Evolutionary conservation across 2,113 vertebrate species (phyloP).

Genomic region (Motacilla alba): DNA sequence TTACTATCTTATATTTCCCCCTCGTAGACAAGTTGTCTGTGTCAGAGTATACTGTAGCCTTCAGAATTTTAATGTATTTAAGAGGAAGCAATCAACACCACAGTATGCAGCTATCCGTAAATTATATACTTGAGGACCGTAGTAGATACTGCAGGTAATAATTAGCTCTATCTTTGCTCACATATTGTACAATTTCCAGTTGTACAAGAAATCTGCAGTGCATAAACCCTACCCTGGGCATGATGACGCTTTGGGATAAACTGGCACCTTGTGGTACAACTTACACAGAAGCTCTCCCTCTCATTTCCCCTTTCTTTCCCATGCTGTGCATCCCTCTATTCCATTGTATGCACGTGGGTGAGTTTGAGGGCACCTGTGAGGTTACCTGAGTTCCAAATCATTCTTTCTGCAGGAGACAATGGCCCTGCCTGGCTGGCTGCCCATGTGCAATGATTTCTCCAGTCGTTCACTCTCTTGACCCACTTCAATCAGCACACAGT

Average conservation of each 20-base stretch:
- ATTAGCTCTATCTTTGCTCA: slow-evolving; percentile 9
- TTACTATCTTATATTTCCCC: not conserved
- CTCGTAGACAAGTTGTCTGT: slow-evolving; percentile 59
- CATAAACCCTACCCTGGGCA: not conserved
- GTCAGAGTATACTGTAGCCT: slow-evolving; percentile 54
- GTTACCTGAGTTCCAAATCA: not conserved
- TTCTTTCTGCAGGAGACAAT: not conserved
- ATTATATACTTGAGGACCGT: slow-evolving; percentile 29
- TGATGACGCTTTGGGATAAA: not conserved
- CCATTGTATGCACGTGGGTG: not conserved
- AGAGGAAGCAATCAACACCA: slow-evolving; percentile 27
- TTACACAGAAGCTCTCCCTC: not conserved
- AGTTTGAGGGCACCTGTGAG: slow-evolving; percentile 12
- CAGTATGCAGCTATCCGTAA: not conserved
- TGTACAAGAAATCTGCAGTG: not conserved
- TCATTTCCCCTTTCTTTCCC: not conserved
- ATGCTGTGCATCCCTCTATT: not conserved
- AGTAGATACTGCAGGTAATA: slow-evolving; percentile 50
- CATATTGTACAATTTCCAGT: not conserved
- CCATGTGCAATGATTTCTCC: not conserved
- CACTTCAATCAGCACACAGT: not conserved
- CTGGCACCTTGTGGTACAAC: not conserved
- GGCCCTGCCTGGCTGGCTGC: not conserved
- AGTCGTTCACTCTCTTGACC: not conserved
- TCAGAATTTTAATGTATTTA: slow-evolving; percentile 47